phyloP scores from a whole-genome alignment of 2,113 vertebrate genomes.

The Chamaea fasciata region DNA sequence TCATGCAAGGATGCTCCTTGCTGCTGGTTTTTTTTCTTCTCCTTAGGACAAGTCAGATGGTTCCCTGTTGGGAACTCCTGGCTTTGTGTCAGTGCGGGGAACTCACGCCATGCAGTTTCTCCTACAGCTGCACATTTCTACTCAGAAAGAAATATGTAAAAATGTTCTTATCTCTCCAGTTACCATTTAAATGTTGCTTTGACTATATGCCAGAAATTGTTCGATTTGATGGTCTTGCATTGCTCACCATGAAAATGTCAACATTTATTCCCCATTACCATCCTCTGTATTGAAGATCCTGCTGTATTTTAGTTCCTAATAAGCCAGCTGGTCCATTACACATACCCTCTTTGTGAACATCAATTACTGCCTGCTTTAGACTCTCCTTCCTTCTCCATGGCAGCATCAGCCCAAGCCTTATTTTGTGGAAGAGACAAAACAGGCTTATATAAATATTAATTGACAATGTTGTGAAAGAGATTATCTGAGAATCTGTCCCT shows the following conservation, averaged over 20 bases:
- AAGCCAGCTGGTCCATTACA: constrained; percentile 54
- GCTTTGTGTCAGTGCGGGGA: neutral
- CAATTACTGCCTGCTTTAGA: constrained; percentile 43
- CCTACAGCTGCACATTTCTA: neutral
- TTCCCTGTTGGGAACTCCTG: neutral
- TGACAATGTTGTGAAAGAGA: constrained; percentile 22
- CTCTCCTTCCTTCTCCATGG: constrained; percentile 21
- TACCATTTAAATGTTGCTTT: constrained; percentile 45
- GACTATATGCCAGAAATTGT: constrained; percentile 53
- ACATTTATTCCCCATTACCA: constrained; percentile 23
- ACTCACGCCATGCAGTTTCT: neutral
- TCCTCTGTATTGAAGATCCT: constrained; percentile 35
- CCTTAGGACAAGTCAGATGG: neutral
- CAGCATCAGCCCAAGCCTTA: constrained; percentile 2
- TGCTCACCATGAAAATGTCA: constrained; percentile 55
- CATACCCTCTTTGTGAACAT: constrained; percentile 8
- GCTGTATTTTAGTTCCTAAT: constrained; percentile 24
- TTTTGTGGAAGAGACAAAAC: constrained; percentile 12
- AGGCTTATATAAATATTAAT: constrained; percentile 45
- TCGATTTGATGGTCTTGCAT: constrained; percentile 55
- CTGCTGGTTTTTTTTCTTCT: neutral
- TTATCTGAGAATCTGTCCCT: constrained; percentile 17
- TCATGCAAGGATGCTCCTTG: neutral
- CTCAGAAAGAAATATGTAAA: constrained; percentile 13
- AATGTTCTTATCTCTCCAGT: constrained; percentile 26